Conservation (phyloP, 2,888 invertebrate species). For the Drosophila engyochracea region DNA sequence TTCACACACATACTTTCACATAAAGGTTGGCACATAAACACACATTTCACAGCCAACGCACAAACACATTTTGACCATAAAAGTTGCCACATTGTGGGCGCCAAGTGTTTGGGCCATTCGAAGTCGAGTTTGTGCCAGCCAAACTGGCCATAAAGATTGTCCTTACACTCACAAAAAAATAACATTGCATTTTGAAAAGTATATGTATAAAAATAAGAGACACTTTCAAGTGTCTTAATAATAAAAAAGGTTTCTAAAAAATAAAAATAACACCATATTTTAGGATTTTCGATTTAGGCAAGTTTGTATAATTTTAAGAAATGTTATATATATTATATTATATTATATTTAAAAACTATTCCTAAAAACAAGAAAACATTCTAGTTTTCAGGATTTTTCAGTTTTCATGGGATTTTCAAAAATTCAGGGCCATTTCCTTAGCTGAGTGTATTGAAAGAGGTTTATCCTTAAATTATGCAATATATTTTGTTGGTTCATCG, state of each 20-base stretch:
- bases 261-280: too few relatives aligned
- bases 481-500: constrained; percentile 18
- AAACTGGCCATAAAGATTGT: constrained; percentile 16
- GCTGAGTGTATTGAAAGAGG: background rate
- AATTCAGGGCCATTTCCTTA: background rate
- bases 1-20: background rate
- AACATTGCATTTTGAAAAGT: background rate
- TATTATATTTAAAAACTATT: background rate
- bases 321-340: too few relatives aligned
- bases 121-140: constrained; percentile 1
- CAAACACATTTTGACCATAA: constrained; percentile 45
- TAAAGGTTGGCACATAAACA: constrained; percentile 33
- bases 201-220: too few relatives aligned
- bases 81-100: constrained; percentile 19
- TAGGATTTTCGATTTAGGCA: too few relatives aligned
- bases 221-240: too few relatives aligned
- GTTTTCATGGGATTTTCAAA: too few relatives aligned
- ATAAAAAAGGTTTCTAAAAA: too few relatives aligned
- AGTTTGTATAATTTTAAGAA: too few relatives aligned
- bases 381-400: too few relatives aligned
- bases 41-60: constrained; percentile 16
- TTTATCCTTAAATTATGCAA: constrained; percentile 52
- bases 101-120: constrained; percentile 45
- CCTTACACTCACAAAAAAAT: background rate
- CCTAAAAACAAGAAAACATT: background rate